A percentile compares a stretch with the other conserved stretches of the same genome.
phyloP scores from a whole-genome alignment of 2,113 vertebrate species.

The Dicaeum eximium region DNA sequence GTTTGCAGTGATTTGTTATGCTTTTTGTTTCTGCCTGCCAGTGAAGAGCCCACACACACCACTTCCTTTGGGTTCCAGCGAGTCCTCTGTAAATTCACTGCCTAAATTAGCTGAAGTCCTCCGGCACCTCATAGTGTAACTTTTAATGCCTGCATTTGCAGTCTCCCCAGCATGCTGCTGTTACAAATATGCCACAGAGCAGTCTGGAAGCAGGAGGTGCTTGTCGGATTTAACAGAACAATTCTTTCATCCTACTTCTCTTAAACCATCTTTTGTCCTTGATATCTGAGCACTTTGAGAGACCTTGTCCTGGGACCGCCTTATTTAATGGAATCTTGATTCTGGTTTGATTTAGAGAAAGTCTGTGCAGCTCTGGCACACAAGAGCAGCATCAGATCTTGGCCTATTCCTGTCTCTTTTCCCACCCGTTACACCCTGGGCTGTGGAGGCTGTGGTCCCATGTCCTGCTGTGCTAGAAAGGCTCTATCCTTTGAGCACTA shows the following conservation, averaged over 20 bases:
- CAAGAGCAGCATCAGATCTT: not conserved
- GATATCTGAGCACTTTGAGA: not conserved
- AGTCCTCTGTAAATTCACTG: not conserved
- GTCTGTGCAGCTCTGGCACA: not conserved
- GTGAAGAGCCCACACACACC: not conserved
- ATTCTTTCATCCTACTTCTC: not conserved
- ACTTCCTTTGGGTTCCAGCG: not conserved
- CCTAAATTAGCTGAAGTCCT: not conserved
- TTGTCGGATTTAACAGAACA: not conserved
- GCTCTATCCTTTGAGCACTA: not conserved
- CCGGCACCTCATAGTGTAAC: not conserved
- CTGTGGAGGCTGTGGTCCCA: not conserved
- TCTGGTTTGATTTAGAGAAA: not conserved
- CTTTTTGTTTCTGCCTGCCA: not conserved
- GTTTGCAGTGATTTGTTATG: not conserved
- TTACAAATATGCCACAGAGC: not conserved
- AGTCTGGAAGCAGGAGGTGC: not conserved
- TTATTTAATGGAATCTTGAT: not conserved
- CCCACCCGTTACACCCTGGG: not conserved
- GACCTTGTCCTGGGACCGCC: not conserved
- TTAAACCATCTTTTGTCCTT: not conserved
- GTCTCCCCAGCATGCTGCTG: not conserved
- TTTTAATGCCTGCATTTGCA: not conserved
- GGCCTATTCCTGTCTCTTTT: not conserved
- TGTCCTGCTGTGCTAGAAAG: not conserved